Conservation (phyloP, 2,113 vertebrate genomes). For the Physeter macrocephalus region DNA sequence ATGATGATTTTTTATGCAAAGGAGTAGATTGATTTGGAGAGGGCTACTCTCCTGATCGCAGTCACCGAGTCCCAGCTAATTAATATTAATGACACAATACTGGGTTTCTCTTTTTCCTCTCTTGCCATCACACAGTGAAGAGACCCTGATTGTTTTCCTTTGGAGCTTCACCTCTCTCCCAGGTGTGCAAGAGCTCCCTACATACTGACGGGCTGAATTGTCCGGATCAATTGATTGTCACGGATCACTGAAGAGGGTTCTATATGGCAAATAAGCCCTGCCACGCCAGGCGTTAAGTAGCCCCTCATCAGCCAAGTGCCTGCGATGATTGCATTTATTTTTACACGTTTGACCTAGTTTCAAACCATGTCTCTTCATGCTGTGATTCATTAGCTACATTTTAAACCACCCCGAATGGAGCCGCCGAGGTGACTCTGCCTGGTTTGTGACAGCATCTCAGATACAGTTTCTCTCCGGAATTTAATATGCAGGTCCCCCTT, state of each 20-base stretch:
- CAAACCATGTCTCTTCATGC: constrained; percentile 52
- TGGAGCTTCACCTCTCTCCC: not conserved
- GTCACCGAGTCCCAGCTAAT: not conserved
- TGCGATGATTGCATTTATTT: constrained; percentile 58
- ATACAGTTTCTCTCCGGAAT: not conserved
- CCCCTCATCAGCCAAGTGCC: constrained; percentile 56
- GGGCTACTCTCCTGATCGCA: no score
- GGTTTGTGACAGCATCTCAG: constrained; percentile 18
- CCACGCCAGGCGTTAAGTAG: constrained; percentile 16
- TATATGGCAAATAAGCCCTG: not conserved
- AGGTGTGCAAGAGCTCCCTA: not conserved
- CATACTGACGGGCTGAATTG: constrained; percentile 27
- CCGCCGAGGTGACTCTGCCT: constrained; percentile 49
- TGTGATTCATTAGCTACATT: constrained; percentile 68
- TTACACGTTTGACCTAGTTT: constrained; percentile 76
- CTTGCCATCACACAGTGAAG: not conserved
- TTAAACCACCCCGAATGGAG: constrained; percentile 36
- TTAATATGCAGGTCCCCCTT: not conserved
- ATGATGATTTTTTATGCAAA: not conserved
- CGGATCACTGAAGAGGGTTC: not conserved
- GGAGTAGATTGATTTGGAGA: no score
- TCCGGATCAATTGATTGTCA: not conserved
- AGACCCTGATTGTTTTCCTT: not conserved
- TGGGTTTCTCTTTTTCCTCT: not conserved
- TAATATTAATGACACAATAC: not conserved